These are phyloP conservation scores for Erythrolamprus reginae DNA, from an alignment of 2,113 vertebrate genomes.

Conservation along the genomic window DNA sequence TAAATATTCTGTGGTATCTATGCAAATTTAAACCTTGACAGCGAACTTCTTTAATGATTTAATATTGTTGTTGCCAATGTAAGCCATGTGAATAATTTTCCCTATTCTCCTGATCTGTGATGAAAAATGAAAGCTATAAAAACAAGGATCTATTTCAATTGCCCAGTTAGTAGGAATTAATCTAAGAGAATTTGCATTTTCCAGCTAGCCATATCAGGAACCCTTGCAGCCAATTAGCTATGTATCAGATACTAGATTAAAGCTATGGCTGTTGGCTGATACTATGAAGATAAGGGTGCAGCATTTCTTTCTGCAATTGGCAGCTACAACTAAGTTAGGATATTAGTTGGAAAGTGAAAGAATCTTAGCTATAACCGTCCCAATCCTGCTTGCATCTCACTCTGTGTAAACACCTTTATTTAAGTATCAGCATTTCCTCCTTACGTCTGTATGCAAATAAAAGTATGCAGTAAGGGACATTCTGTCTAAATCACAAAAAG, in stretches of 20 bases:
- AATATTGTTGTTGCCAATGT: background rate
- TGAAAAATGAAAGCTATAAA: background rate
- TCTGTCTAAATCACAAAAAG: background rate
- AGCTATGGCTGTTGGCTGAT: background rate
- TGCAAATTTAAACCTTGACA: background rate
- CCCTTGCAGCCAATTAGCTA: background rate
- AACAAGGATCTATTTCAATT: background rate
- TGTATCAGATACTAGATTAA: background rate
- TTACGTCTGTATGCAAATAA: background rate
- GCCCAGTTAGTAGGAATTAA: background rate
- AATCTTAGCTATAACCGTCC: background rate
- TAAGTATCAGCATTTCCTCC: background rate
- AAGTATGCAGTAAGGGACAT: background rate
- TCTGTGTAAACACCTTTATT: background rate
- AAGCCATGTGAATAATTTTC: background rate
- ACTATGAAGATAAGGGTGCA: background rate
- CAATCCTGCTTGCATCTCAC: background rate
- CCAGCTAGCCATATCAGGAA: background rate
- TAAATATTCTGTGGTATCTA: background rate
- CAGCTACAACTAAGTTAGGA: background rate
- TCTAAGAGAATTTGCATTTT: background rate
- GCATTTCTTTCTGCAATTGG: background rate
- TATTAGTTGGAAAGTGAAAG: background rate
- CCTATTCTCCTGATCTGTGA: background rate
- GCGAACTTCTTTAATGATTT: background rate